These are phyloP conservation scores for Euura lappo DNA, from an alignment of 1,140 invertebrate genomes.

Conservation along the genomic window DNA sequence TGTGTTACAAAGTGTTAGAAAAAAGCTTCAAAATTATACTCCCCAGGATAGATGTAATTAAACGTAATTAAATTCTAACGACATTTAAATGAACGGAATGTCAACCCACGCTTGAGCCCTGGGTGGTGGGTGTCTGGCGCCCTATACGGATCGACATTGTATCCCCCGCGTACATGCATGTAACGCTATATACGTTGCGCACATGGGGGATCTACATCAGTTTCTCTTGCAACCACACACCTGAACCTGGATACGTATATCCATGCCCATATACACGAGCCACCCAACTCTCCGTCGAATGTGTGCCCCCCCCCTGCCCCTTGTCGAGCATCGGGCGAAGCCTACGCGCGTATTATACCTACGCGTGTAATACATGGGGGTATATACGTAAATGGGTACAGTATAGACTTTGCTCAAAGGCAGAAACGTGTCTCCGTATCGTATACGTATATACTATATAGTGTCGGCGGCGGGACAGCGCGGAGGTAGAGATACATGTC, in stretches of 20 bases:
- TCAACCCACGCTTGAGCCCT: slow-evolving; percentile 43
- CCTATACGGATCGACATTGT: background rate
- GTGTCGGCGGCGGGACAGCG: background rate
- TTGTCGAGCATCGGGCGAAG: background rate
- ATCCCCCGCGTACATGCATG: background rate
- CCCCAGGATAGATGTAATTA: background rate
- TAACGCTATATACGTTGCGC: background rate
- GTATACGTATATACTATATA: slow-evolving; percentile 21
- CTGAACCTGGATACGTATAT: background rate
- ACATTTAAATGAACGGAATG: slow-evolving; percentile 49
- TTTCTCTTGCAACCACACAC: background rate
- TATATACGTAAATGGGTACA: too few relatives aligned
- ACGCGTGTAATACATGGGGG: background rate
- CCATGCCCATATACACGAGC: background rate
- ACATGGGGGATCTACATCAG: background rate
- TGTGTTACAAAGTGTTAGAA: background rate
- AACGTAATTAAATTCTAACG: slow-evolving; percentile 6
- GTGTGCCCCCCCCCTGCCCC: too few relatives aligned
- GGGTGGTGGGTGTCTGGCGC: background rate
- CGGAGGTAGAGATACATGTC: background rate
- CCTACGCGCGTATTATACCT: background rate
- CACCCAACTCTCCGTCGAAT: too few relatives aligned
- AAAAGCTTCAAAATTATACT: background rate
- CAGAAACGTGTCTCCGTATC: slow-evolving; percentile 12
- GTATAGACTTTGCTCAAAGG: background rate